Conservation (phyloP, 2,113 vertebrate genomes). For the Heloderma charlesbogerti region DNA sequence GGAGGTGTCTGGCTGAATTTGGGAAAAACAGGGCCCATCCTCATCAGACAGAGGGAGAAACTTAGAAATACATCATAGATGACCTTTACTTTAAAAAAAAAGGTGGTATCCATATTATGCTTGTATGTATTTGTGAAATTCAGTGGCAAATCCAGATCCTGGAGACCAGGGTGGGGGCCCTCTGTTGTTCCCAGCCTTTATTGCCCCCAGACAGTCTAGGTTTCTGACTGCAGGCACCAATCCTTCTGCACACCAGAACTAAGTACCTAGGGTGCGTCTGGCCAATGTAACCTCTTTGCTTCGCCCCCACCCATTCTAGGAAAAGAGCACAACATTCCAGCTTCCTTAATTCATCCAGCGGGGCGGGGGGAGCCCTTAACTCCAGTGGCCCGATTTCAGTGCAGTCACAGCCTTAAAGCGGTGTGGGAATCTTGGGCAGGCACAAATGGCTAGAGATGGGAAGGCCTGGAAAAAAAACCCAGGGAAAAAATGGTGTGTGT, state of each 20-base stretch:
- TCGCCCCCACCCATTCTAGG: accelerated
- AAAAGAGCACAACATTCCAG: not conserved
- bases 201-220: constrained; percentile 74
- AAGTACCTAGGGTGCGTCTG: constrained; percentile 51
- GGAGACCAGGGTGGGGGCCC: constrained; percentile 33
- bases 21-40: constrained; percentile 4
- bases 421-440: not conserved
- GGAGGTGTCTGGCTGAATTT: not conserved
- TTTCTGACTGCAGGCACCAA: constrained; percentile 73
- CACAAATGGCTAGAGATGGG: not conserved
- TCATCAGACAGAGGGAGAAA: accelerated
- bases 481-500: no score
- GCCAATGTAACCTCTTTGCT: not conserved
- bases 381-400: not conserved
- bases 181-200: constrained; percentile 69
- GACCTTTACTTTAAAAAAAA: constrained; percentile 27
- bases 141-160: constrained; percentile 55
- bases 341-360: accelerated
- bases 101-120: constrained; percentile 40
- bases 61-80: no score
- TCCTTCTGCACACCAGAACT: constrained; percentile 67
- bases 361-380: not conserved
- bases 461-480: no score
- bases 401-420: not conserved
- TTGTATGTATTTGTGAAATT: constrained; percentile 53